Evolutionary conservation across 64 coral and sea anemone genomes (phyloP).

Genomic region (Porites australiensis): DNA sequence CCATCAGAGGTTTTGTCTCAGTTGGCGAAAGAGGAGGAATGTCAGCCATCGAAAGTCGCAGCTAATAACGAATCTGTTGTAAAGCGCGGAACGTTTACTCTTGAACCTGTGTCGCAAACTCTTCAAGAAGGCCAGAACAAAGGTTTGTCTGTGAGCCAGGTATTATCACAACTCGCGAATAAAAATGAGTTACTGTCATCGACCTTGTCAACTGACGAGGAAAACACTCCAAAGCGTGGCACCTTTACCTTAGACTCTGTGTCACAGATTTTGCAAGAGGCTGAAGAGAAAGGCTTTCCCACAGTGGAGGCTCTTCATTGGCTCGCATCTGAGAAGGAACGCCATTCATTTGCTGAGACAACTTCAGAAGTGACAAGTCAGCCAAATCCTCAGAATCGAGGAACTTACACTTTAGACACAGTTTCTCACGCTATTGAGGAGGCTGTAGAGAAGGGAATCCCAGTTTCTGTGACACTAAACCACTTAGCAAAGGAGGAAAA

Average conservation of each 20-base stretch:
- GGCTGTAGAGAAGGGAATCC: constrained; percentile 55
- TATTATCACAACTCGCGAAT: background rate
- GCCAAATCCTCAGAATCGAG: constrained; percentile 25
- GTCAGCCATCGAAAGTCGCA: background rate
- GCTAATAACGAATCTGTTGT: background rate
- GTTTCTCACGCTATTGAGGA: constrained; percentile 45
- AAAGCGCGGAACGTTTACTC: constrained; percentile 57
- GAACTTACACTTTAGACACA: constrained; percentile 47
- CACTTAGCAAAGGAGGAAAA: constrained; percentile 15
- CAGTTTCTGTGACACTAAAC: constrained; percentile 68
- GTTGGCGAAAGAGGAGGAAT: background rate
- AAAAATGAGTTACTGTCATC: background rate
- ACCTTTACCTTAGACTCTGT: constrained; percentile 56
- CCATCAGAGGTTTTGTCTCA: background rate
- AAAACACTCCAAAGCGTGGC: constrained; percentile 3
- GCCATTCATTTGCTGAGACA: background rate
- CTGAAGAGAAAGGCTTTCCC: constrained; percentile 37
- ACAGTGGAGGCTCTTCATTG: constrained; percentile 32
- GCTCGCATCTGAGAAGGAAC: constrained; percentile 6
- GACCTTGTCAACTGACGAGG: background rate
- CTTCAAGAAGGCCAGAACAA: constrained; percentile 33
- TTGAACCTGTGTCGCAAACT: constrained; percentile 33
- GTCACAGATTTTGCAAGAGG: constrained; percentile 35
- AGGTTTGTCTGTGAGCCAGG: background rate
- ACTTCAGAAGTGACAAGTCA: background rate